Conservation (phyloP, 1,140 invertebrate genomes). For the Cepaea nemoralis region DNA sequence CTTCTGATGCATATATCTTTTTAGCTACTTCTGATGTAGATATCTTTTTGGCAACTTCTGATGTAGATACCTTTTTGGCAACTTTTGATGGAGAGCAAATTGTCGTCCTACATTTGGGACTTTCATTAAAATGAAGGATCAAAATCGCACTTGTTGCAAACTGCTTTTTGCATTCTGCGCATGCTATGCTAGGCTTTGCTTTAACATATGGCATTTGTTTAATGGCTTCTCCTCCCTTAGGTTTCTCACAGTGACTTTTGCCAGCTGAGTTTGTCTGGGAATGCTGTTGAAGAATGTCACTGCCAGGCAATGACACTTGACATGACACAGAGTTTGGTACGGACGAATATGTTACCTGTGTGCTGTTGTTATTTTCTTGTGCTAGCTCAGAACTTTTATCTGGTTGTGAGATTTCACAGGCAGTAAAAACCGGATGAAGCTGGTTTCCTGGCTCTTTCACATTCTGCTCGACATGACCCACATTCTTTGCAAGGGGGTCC, state of each 20-base stretch:
- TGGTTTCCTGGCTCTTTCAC: neutral
- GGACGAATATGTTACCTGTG: neutral
- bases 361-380: neutral
- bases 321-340: neutral
- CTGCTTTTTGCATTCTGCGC: neutral
- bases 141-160: constrained; percentile 26
- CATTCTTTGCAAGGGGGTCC: neutral
- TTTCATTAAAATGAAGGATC: constrained; percentile 3
- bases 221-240: neutral
- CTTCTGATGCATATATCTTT: no score
- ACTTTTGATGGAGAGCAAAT: neutral
- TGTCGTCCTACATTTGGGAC: neutral
- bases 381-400: neutral
- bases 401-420: neutral
- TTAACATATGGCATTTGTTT: neutral
- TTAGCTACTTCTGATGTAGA: no score
- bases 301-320: neutral
- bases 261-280: neutral
- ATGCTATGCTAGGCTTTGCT: neutral
- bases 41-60: neutral
- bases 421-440: neutral
- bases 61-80: neutral
- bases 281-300: neutral
- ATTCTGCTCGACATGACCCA: neutral
- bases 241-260: neutral